A percentile compares a stretch with the other conserved stretches of the same genome.
These are phyloP conservation scores for Bufotes viridis DNA, from an alignment of 2,797 vertebrate genomes.

Conservation along the genomic window DNA sequence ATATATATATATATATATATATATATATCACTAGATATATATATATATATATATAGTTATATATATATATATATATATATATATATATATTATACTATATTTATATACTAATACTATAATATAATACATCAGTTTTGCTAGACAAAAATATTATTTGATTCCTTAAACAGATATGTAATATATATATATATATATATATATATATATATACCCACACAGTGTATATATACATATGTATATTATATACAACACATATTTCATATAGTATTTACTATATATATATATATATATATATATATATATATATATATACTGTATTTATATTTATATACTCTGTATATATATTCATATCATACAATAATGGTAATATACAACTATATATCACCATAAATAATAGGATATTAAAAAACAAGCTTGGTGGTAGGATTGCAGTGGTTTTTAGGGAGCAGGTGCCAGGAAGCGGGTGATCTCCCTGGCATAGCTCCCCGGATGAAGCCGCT, in stretches of 20 bases:
- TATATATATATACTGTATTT: not conserved
- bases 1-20: constrained; percentile 27
- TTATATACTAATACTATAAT: too few relatives aligned
- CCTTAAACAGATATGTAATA: not conserved
- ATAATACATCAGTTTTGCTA: too few relatives aligned
- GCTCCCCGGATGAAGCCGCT: constrained; percentile 33
- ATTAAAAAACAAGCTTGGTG: not conserved
- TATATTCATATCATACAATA: not conserved
- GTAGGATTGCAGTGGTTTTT: constrained; percentile 54
- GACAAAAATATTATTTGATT: too few relatives aligned
- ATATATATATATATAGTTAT: not conserved
- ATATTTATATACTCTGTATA: not conserved
- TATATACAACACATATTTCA: too few relatives aligned
- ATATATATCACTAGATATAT: constrained; percentile 19
- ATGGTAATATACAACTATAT: not conserved
- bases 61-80: constrained; percentile 17
- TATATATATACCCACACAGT: not conserved
- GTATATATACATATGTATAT: not conserved
- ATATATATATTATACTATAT: too few relatives aligned
- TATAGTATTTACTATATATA: not conserved
- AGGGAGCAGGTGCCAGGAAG: constrained; percentile 43
- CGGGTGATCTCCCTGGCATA: constrained; percentile 40
- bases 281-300: constrained; percentile 5
- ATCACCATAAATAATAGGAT: too few relatives aligned
- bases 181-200: not conserved